phyloP scores from a whole-genome alignment of 1,140 invertebrate species.

The Apocrypta bakeri region DNA sequence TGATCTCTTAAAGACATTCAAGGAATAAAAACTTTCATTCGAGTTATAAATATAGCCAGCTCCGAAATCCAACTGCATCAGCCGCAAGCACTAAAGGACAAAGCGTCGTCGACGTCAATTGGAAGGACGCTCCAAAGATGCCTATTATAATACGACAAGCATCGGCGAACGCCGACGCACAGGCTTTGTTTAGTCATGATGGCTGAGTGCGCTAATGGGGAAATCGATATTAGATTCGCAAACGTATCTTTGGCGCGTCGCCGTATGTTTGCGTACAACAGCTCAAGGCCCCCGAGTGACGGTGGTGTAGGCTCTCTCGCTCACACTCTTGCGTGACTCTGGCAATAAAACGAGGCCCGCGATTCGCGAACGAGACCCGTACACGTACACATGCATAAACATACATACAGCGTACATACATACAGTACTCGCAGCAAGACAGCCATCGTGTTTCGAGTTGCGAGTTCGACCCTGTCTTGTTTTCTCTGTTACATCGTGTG shows the following conservation, averaged over 20 bases:
- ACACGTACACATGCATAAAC: no score
- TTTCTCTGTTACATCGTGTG: neutral
- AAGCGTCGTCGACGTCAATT: neutral
- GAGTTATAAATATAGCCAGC: no score
- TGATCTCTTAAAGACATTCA: no score
- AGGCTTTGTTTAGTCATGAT: neutral
- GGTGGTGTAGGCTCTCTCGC: neutral
- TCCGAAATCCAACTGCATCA: neutral
- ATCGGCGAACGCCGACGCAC: neutral
- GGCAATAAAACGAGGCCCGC: slow-evolving; percentile 50
- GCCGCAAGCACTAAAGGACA: neutral
- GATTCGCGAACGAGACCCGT: no score
- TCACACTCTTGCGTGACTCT: slow-evolving; percentile 51
- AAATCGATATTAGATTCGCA: slow-evolving; percentile 57
- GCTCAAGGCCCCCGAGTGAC: neutral
- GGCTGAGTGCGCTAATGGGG: slow-evolving; percentile 34
- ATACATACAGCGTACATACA: no score
- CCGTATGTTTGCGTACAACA: slow-evolving; percentile 2
- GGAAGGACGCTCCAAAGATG: neutral
- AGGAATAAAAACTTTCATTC: no score
- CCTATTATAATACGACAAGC: neutral
- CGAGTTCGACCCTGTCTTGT: neutral
- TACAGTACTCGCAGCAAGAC: neutral
- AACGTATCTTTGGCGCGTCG: slow-evolving; percentile 30
- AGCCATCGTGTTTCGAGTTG: neutral